Evolutionary conservation across 2,888 invertebrate species (phyloP), one percentile per base, ranked within the genome.

Genomic region (Caprella mutica): DNA sequence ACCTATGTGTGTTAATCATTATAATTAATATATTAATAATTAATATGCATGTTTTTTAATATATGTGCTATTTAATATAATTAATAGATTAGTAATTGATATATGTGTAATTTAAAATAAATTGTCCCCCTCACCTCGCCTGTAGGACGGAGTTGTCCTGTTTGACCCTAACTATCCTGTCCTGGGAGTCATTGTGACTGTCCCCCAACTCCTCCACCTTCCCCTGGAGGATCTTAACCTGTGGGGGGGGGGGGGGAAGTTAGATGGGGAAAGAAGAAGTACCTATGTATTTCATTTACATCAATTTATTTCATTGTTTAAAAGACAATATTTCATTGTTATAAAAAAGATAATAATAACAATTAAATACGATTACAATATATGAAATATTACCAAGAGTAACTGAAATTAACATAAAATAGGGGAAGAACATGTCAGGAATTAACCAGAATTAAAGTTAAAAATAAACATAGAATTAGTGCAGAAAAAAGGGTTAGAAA

Each of bases 171-270:
- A 85, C 82, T 73, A 92, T 92, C 66, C 89, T 79, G 73, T 91
- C 89, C 72, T 92, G 91, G 8, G 85, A 85, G 56, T 84, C 83
- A 69, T 81, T 83, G 70, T 91, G 91, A 52, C 86, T 86, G 73
- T 93, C 91, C 50, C 86, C 86, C 68, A 94, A 77, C 59, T 84
- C 84, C 65, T 85, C 85, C 74, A 94, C 86, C 77, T 93, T 91
- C 72, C 90, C 87, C 75, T 94, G 92, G 65, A 94, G 80, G 70
- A 87, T 80, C 77, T 90, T 86, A 71, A 93, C 86, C 92, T 93
- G 76, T 23, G 17, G 27, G 26, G 38, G 35, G n/a, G 33, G 12
- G 24, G 19, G 14, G 35, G 38, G 24, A 30, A 1, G 23, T 26
- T 39, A 12, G 26, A 23, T 14, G 29, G 24, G 40, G n/a, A n/a